Evolutionary conservation across 2,797 vertebrate genomes (phyloP).

Genomic region (Paramormyrops hopkinsi): DNA sequence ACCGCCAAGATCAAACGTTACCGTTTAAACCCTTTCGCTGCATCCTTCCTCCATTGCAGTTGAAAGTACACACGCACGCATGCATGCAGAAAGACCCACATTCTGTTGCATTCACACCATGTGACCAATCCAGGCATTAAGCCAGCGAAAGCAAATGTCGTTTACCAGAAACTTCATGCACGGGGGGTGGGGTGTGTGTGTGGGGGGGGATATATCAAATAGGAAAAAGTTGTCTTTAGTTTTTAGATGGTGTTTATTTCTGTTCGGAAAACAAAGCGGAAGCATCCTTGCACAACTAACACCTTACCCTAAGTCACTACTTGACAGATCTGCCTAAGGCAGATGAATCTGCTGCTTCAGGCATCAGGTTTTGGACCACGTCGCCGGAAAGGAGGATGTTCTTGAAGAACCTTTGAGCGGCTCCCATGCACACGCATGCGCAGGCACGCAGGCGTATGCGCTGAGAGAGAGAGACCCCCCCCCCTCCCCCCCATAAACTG

Average conservation of each 20-base stretch:
- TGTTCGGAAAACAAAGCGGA: background rate
- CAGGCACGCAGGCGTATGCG: background rate
- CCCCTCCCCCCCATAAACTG: background rate
- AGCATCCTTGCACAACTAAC: background rate
- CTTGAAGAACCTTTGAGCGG: background rate
- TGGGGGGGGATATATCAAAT: background rate
- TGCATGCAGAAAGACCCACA: constrained; percentile 37
- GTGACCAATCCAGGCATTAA: constrained; percentile 70
- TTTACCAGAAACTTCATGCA: constrained; percentile 69
- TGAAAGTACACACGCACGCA: constrained; percentile 26
- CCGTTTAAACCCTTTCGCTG: background rate
- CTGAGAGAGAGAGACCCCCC: background rate
- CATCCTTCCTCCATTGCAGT: constrained; percentile 4
- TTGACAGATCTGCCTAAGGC: background rate
- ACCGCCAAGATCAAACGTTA: background rate
- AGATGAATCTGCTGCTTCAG: constrained; percentile 22
- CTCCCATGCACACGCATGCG: background rate
- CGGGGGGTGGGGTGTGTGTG: background rate
- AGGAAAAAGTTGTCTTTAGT: constrained; percentile 4
- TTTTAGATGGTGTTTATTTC: background rate
- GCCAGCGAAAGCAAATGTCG: constrained; percentile 72
- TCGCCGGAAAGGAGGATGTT: constrained; percentile 53
- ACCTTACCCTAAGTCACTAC: background rate
- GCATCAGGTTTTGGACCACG: constrained; percentile 46
- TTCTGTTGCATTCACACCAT: constrained; percentile 59